Conservation (phyloP, 2,888 invertebrate species). For the Trissonchulus sp. region DNA sequence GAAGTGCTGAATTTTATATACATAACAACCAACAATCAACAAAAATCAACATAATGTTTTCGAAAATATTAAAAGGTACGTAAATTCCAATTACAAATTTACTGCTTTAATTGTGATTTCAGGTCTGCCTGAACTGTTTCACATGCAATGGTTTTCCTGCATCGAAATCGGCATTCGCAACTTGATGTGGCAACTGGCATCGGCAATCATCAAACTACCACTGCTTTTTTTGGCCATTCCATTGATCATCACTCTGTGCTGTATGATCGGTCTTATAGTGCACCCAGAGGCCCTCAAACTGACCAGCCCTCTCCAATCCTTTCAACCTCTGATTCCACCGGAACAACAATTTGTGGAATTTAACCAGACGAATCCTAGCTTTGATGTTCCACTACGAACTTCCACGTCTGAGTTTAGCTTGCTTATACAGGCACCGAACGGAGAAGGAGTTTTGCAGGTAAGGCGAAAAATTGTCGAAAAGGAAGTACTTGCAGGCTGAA, state of each 20-base stretch:
- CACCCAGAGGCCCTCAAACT: neutral
- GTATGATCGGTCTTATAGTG: neutral
- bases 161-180: neutral
- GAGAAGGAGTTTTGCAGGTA: neutral
- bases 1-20: too few relatives aligned
- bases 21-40: too few relatives aligned
- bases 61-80: too few relatives aligned
- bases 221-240: slow-evolving; percentile 18
- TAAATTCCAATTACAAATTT: too few relatives aligned
- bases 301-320: neutral
- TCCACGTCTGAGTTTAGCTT: neutral
- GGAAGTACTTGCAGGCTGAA: too few relatives aligned
- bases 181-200: neutral
- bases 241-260: neutral
- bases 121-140: neutral
- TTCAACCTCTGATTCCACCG: neutral
- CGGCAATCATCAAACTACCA: slow-evolving; percentile 20
- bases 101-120: neutral
- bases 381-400: neutral
- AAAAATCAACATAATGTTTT: too few relatives aligned
- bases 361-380: neutral
- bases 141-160: neutral
- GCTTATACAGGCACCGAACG: neutral
- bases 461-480: too few relatives aligned
- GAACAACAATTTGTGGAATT: neutral